phyloP scores from a whole-genome alignment of 2,888 invertebrate genomes.

The Parasteatoda lunata region DNA sequence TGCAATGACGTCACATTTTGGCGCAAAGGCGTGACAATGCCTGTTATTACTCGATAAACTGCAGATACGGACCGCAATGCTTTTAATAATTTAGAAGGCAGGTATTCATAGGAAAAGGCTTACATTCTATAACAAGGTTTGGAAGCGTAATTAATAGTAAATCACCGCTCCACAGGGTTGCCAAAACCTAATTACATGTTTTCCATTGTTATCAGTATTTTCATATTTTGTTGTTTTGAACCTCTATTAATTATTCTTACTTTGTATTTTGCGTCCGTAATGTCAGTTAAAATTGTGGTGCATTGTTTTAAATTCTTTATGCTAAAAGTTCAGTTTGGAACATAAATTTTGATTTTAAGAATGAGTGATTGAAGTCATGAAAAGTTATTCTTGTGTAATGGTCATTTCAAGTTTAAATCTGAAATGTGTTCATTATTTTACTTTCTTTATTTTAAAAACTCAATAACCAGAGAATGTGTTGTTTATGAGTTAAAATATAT shows the following conservation, averaged over 20 bases:
- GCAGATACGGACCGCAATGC: conserved; percentile 67
- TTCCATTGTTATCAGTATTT: conserved; percentile 60
- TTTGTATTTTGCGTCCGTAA: conserved; percentile 43
- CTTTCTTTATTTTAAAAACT: no score
- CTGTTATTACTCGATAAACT: conserved; percentile 68
- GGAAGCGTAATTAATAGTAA: conserved; percentile 64
- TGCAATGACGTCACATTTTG: conserved; percentile 68
- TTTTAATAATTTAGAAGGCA: conserved; percentile 67
- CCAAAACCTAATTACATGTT: conserved; percentile 60
- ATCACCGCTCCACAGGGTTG: conserved; percentile 50
- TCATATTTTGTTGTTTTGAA: conserved; percentile 49
- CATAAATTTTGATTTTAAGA: no score
- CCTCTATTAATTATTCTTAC: conserved; percentile 53
- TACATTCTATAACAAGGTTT: conserved; percentile 52
- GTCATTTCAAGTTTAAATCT: no score
- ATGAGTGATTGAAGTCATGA: no score
- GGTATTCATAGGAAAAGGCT: conserved; percentile 60
- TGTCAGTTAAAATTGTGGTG: conserved; percentile 36
- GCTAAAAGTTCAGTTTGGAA: neutral
- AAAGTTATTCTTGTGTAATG: no score
- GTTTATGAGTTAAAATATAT: no score
- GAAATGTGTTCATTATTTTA: no score
- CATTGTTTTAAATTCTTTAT: conserved; percentile 19
- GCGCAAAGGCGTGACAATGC: conserved; percentile 68
- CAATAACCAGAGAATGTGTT: no score